A percentile compares a stretch with the other conserved stretches of the same genome.
phyloP scores from a whole-genome alignment of 2,888 invertebrate species.

The Trichopoda pennipes region DNA sequence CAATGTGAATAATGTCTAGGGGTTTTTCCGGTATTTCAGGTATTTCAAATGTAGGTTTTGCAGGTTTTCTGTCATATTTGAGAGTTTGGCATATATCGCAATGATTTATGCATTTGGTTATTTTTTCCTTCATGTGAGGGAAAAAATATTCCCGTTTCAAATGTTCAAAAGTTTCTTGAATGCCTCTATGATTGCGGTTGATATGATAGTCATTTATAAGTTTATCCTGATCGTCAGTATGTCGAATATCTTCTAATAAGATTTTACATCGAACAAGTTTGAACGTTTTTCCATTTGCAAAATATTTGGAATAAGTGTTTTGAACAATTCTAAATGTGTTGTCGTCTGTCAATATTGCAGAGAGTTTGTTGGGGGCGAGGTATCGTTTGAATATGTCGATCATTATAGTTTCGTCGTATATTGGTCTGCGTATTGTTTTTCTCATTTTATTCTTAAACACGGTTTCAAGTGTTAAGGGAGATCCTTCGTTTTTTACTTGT shows the following conservation, averaged over 20 bases:
- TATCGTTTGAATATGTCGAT: too few species aligned
- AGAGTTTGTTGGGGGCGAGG: background rate
- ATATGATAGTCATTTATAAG: conserved; percentile 24
- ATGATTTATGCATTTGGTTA: conserved; percentile 65
- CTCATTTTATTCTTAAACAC: conserved; percentile 66
- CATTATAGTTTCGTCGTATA: too few species aligned
- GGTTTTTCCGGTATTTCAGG: too few species aligned
- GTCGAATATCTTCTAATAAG: conserved; percentile 19
- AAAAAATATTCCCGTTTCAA: conserved; percentile 34
- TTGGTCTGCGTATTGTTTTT: conserved; percentile 20
- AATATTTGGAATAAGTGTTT: background rate
- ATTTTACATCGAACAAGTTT: conserved; percentile 18
- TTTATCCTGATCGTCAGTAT: conserved; percentile 29
- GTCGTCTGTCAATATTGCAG: conserved; percentile 2
- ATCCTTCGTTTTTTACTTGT: conserved; percentile 22
- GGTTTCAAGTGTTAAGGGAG: conserved; percentile 36
- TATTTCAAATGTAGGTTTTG: too few species aligned
- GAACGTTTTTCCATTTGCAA: conserved; percentile 21
- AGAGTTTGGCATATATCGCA: conserved; percentile 60
- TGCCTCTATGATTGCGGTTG: conserved; percentile 26
- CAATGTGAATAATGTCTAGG: too few species aligned
- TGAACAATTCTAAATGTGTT: conserved; percentile 1
- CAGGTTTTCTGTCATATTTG: too few species aligned
- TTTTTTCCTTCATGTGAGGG: conserved; percentile 51
- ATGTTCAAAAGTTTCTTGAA: conserved; percentile 23